Conservation (phyloP, 2,113 vertebrate genomes). For the Chrysochloris asiatica region DNA sequence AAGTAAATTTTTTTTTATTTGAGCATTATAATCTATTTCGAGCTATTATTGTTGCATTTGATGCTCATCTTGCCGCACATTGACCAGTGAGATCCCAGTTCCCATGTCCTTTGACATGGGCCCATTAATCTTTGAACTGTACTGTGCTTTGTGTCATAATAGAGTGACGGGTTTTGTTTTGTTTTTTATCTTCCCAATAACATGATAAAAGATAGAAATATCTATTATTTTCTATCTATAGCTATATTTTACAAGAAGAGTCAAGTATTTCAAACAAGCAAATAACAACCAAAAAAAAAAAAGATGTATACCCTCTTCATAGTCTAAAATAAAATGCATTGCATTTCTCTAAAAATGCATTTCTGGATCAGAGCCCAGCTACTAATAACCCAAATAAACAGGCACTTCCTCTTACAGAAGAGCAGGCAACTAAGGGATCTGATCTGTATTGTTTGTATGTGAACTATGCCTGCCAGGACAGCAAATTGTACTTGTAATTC, state of each 20-base stretch:
- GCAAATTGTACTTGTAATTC: constrained; percentile 1
- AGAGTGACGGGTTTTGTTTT: no score
- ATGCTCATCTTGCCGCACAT: neutral
- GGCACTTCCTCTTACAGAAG: constrained; percentile 19
- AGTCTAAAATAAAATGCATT: constrained; percentile 7
- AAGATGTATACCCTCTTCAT: neutral
- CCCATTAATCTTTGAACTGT: no score
- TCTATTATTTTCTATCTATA: constrained; percentile 5
- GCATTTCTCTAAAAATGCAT: neutral
- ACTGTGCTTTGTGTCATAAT: no score
- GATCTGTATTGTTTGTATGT: neutral
- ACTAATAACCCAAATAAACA: constrained; percentile 39
- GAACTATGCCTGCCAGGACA: neutral
- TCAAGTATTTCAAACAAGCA: constrained; percentile 7
- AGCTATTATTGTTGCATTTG: neutral
- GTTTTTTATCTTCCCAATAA: neutral
- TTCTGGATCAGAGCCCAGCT: constrained; percentile 63
- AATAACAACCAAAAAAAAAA: no score
- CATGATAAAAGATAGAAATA: neutral
- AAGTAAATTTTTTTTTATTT: neutral
- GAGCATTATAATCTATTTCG: neutral
- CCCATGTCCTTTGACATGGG: neutral
- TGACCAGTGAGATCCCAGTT: neutral
- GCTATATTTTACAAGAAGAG: constrained; percentile 49
- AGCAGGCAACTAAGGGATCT: constrained; percentile 1